Base-by-base conservation (phyloP, 2,797 vertebrate genomes). In the Percopsis omiscomaycus region DNA sequence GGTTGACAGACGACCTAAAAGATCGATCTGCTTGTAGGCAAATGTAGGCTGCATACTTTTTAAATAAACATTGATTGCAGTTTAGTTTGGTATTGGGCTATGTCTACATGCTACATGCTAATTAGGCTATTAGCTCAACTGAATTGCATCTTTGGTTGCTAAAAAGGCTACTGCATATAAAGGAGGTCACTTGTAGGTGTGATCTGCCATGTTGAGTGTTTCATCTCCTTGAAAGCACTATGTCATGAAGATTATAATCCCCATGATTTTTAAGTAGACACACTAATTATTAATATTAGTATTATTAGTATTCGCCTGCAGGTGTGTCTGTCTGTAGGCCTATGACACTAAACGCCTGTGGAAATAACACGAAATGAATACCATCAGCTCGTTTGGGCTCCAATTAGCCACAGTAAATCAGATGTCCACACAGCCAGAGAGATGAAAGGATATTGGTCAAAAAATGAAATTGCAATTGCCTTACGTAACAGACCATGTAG, bases 401-500 rank as follows among this genome's bases (percentile, higher is more conserved):
- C 69, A 61, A 29, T 77, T 74, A 68, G 55, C 71, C 64, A 61
- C 70, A 65, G 46, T 37, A n/a, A 67, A 64, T 69, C 69, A 62
- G 27, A 74, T 60, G 42, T 32, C 8, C 61, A 57, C 45, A 59
- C 30, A 47, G 2, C 47, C 44, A 47, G 66, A 60, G 37, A 66
- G 71, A 78, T 75, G 58, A 73, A 63, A 73, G 48, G 28, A 52
- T 15, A 48, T 54, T 66, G 60, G 61, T 69, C 28, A 12, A 54
- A 42, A 8, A 55, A 30, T 0, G 3, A 9, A 57, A 66, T 63
- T 71, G 71, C 46, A 45, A 74, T 84, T 75, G 74, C 42, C 66
- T 82, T 83, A 84, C 64, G 64, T 78, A 83, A 86, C 1, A 22
- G 66, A 44, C 12, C 28, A 48, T 74, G 68, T 59, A 59, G 45